Evolutionary conservation across 2,113 vertebrate species (phyloP), one percentile per base, ranked within the genome.

Genomic region (Thalassarche chlororhynchos): DNA sequence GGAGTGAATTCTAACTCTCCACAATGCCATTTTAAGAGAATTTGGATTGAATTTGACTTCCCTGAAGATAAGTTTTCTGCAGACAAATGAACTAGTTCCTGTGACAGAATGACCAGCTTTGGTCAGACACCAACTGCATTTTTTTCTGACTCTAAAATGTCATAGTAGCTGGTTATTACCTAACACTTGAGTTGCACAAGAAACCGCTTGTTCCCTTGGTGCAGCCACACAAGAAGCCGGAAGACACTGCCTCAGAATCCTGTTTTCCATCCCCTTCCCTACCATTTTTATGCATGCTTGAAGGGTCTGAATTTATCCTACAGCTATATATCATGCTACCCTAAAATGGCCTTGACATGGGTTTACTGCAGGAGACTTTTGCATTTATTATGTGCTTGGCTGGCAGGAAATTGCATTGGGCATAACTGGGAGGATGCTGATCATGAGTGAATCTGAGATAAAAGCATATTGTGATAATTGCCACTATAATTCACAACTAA

Each of bases 241-340:
- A 42, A 64, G 6, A n/a, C 3, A 3, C 14, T 71, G 13, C 16
- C 28, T 49, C 31, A 64, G 20, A 58, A 70, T 58, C 17, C 21
- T 29, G 0, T 47, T 91, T 75, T 60, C 57, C 28, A 40, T 18
- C 23, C 12, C 4, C 64, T 78, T 64, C 17, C 4, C 6, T 26
- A 6, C 2, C 20, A 12, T 42, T 66, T 87, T 71, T 52, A 64
- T 29, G 24, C 18, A 10, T 51, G 34, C 12, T 80, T 79, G 40
- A 87, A 68, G 36, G 9, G 12, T 29, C 31, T 90, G 74, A 82
- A 57, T 89, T 83, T 69, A 13, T 55, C 54, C 34, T 26, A 14
- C 0, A 7, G 6, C 6, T 69, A 2, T 8, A 14, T 15, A 7
- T 32, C 5, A 2, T 23, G 4, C 14, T 77, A 26, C 9, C 19